These are phyloP conservation scores for Chloropsis cyanopogon DNA, from an alignment of 2,113 vertebrate species.

Conservation along the genomic window DNA sequence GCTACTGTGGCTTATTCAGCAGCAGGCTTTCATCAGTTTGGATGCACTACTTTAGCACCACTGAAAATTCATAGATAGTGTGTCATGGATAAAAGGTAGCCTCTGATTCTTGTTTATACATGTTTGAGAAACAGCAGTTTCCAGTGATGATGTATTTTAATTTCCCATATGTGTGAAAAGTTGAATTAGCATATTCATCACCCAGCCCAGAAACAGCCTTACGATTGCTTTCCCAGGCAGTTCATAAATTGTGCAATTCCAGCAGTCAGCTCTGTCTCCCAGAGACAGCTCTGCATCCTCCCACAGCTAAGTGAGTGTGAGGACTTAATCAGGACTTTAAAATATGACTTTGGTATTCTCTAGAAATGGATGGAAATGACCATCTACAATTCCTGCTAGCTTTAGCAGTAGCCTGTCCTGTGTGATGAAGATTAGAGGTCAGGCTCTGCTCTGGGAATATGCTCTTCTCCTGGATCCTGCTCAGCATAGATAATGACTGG, in stretches of 20 bases:
- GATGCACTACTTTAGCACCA: not conserved
- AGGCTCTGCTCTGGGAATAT: not conserved
- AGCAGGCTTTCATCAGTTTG: not conserved
- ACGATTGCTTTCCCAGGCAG: not conserved
- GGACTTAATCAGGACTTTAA: not conserved
- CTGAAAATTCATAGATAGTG: not conserved
- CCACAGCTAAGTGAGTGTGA: not conserved
- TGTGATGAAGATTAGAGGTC: not conserved
- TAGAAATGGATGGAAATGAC: not conserved
- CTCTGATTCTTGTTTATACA: constrained; percentile 1
- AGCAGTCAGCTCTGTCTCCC: not conserved
- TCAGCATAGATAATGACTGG: not conserved
- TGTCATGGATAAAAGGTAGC: not conserved
- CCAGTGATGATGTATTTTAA: constrained; percentile 7
- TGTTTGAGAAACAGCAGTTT: constrained; percentile 46
- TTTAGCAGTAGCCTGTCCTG: not conserved
- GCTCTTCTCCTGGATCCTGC: not conserved
- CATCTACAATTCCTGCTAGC: not conserved
- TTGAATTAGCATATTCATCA: constrained; percentile 42
- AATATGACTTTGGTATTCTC: not conserved
- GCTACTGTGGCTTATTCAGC: not conserved
- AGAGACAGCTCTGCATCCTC: not conserved
- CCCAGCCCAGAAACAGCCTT: not conserved
- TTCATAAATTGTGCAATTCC: not conserved
- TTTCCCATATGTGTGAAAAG: constrained; percentile 15